Evolutionary conservation across 2,113 vertebrate species (phyloP).

Genomic region (Hyla sarda): DNA sequence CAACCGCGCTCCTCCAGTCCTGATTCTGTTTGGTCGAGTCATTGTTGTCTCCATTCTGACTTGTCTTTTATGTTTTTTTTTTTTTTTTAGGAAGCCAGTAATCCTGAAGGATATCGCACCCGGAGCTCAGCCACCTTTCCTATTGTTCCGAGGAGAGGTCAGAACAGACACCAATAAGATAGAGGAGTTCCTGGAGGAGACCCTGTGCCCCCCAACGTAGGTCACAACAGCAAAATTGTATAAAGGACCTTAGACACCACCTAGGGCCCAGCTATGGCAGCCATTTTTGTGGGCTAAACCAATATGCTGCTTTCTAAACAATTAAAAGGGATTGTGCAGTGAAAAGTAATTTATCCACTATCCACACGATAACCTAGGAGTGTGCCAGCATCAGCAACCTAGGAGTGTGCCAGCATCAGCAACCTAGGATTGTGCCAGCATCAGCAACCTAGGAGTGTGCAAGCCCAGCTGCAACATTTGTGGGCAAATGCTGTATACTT

Average conservation of each 20-base stretch:
- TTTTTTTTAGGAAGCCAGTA: constrained; percentile 78
- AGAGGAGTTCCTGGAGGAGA: constrained; percentile 90
- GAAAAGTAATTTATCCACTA: too few relatives aligned
- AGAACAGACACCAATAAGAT: constrained; percentile 95
- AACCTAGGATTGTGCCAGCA: too few relatives aligned
- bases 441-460: too few relatives aligned
- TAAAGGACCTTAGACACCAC: not conserved
- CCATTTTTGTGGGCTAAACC: not conserved
- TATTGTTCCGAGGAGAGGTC: constrained; percentile 83
- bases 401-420: too few relatives aligned
- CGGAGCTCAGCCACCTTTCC: constrained; percentile 87
- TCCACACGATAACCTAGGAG: too few relatives aligned
- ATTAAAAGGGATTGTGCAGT: too few relatives aligned
- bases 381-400: too few relatives aligned
- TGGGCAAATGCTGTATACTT: too few relatives aligned
- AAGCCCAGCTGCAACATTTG: too few relatives aligned
- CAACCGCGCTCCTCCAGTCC: not conserved
- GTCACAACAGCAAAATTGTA: not conserved
- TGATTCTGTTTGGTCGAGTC: not conserved
- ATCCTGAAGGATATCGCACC: constrained; percentile 87
- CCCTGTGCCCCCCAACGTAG: constrained; percentile 85
- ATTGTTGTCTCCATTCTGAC: not conserved
- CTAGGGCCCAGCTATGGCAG: not conserved
- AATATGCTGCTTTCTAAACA: too few relatives aligned
- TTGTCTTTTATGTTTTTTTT: not conserved